Evolutionary conservation across 92 coral and sea anemone genomes (phyloP), one percentile per base, ranked within the genome.

Genomic region (Phenganax subtilis): DNA sequence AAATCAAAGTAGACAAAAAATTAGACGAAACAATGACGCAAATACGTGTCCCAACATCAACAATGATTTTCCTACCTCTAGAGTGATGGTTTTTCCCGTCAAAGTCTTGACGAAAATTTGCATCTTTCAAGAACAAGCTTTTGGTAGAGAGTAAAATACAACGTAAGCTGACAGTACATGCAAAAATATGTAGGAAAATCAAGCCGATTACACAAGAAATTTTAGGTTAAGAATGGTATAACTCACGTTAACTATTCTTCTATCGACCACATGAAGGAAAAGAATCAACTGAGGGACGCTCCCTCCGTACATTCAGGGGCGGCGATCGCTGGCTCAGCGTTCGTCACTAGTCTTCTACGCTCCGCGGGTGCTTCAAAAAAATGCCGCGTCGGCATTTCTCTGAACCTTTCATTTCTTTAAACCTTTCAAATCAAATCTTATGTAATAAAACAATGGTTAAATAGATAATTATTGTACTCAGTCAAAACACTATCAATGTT

Each of bases 101-200:
- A 96, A 87, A 86, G 99, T 96, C 87, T 96, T 96, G 72, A 96
- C 99, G 91, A 96, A 96, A 80, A 96, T 96, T 88, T 96, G 99
- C 99, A 96, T 96, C 81, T 87, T 90, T 84, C 84, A 88, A 90
- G 89, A 86, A 88, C 66, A 84, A 67, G 80, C 90, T 92, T 90
- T 73, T 20, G 65, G 59, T 56, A 79, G n/a, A 86, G 73, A 87
- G 68, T 12, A 80, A 17, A 16, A 54, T 11, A 59, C 54, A 28
- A 59, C 58, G 57, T 90, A 60, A 54, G 60, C 66, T 80, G 37
- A 28, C 3, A 64, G 73, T 11, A 9, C 16, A 37, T 14, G 51
- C 59, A 47, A 47, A 62, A 30, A 75, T 10, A 20, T 55, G 74
- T 12, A 15, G 70, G 14, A 9, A 37, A 27, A 81, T 20, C 6